phyloP scores from a whole-genome alignment of 2,888 invertebrate genomes.

The Anthoptus insignis region DNA sequence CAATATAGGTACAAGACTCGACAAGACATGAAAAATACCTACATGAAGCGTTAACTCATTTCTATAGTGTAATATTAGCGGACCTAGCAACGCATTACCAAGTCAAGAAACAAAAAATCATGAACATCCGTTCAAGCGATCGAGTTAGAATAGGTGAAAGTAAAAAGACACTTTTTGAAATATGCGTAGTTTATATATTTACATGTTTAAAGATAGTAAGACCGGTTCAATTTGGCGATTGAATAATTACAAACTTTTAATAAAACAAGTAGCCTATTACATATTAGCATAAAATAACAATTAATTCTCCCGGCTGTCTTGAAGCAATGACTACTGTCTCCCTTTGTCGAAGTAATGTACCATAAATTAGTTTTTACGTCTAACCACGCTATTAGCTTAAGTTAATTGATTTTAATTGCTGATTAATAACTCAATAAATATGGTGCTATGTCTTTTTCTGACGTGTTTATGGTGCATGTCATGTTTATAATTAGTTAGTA shows the following conservation, averaged over 20 bases:
- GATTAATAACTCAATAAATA: slow-evolving; percentile 34
- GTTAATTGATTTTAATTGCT: slow-evolving; percentile 37
- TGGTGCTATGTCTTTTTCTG: slow-evolving; percentile 15
- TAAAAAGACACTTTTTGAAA: too few species aligned
- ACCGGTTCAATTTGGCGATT: slow-evolving; percentile 10
- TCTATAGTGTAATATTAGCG: too few species aligned
- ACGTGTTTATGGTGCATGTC: slow-evolving; percentile 25
- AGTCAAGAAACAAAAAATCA: too few species aligned
- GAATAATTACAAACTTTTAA: slow-evolving; percentile 7
- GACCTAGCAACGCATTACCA: too few species aligned
- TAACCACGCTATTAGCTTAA: slow-evolving; percentile 25
- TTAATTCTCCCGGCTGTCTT: slow-evolving; percentile 10
- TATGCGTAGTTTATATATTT: too few species aligned
- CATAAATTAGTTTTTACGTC: slow-evolving; percentile 32
- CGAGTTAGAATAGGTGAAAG: too few species aligned
- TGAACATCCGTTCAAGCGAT: too few species aligned
- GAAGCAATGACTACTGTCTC: slow-evolving; percentile 28
- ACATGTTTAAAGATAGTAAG: too few species aligned
- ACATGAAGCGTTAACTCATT: too few species aligned
- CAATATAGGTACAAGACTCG: too few species aligned
- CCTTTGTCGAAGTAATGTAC: slow-evolving; percentile 9
- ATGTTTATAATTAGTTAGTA: slow-evolving; percentile 12
- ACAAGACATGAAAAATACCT: too few species aligned
- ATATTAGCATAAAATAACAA: slow-evolving; percentile 28
- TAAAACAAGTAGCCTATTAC: neutral